Conservation (phyloP, 2,888 invertebrate genomes). For the Ecliptopera silaceata region DNA sequence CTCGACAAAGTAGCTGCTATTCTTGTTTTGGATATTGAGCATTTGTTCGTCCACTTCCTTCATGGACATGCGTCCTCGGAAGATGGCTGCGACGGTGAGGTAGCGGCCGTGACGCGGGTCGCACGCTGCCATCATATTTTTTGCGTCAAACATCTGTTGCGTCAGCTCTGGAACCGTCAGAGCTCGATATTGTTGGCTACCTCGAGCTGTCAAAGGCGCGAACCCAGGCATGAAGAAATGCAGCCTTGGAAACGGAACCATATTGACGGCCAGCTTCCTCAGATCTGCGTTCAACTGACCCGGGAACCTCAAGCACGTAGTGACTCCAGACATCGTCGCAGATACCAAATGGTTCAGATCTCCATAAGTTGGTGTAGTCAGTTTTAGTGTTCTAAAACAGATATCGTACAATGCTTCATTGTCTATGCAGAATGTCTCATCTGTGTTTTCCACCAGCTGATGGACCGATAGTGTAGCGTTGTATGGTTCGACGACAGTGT, state of each 20-base stretch:
- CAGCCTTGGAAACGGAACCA: constrained; percentile 89
- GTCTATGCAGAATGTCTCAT: constrained; percentile 87
- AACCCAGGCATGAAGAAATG: constrained; percentile 84
- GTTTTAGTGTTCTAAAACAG: constrained; percentile 89
- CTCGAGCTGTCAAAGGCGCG: constrained; percentile 89
- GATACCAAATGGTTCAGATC: constrained; percentile 85
- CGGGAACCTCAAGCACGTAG: constrained; percentile 72
- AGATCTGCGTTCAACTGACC: constrained; percentile 88
- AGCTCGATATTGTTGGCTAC: constrained; percentile 93
- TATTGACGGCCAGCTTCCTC: constrained; percentile 70
- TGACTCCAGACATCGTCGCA: constrained; percentile 73
- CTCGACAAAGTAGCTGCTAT: constrained; percentile 90
- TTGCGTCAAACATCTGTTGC: constrained; percentile 95
- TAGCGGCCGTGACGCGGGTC: constrained; percentile 95
- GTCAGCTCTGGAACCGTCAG: constrained; percentile 95
- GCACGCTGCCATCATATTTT: constrained; percentile 98
- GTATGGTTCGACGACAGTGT: constrained; percentile 86
- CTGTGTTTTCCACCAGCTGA: constrained; percentile 87
- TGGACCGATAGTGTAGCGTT: constrained; percentile 87
- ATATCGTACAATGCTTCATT: constrained; percentile 91
- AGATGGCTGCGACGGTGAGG: constrained; percentile 94
- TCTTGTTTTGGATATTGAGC: constrained; percentile 90
- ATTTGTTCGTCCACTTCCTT: constrained; percentile 94
- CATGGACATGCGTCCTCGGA: constrained; percentile 96
- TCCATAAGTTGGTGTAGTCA: constrained; percentile 90